Evolutionary conservation across 2,797 vertebrate genomes (phyloP), one percentile per base, ranked within the genome.

Genomic region (Crocidura indochinensis): DNA sequence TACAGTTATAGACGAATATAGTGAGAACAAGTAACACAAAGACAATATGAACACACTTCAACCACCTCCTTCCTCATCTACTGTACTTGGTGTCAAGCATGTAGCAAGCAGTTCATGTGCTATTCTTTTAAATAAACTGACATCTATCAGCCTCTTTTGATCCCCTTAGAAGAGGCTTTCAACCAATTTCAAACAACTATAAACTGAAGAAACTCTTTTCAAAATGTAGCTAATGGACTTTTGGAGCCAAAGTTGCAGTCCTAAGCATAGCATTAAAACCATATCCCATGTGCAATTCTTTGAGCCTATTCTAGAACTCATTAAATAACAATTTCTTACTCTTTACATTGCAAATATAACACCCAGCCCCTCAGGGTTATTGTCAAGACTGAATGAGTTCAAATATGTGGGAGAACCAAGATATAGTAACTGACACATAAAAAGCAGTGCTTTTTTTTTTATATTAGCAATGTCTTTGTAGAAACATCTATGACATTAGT

Each of bases 101-200:
- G 46, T 78, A 56, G 9, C 46, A 81, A 56, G 9, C 46, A 81
- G 12, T 19, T 47, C 69, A 19, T 15, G 0, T 67, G 4, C 27
- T 71, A n/a, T 9, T 81, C 7, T 51, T 79, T 67, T 22, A 84
- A 91, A 90, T 67, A 53, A 72, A 29, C 27, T 20, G 71, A 26
- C 31, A 68, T 31, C 3, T 46, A 47, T 51, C 10, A 79, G n/a
- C 17, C 8, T 17, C 29, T 64, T 2, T 7, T 88, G 24, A 71
- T 68, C 68, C n/a, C 20, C 5, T 44, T 6, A 17, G 51, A 8
- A 7, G 75, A 7, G 2, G 29, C 11, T 56, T 46, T 17, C 2
- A 71, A 75, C 8, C 20, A 31, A 68, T 78, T 78, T 31, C 38
- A 79, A 90, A 73, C 44, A 27, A n/a, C 49, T 26, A 78, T 47